Evolutionary conservation across 1,140 invertebrate species (phyloP), one percentile per base, ranked within the genome.

Genomic region (Scaptodrosophila lebanonensis): DNA sequence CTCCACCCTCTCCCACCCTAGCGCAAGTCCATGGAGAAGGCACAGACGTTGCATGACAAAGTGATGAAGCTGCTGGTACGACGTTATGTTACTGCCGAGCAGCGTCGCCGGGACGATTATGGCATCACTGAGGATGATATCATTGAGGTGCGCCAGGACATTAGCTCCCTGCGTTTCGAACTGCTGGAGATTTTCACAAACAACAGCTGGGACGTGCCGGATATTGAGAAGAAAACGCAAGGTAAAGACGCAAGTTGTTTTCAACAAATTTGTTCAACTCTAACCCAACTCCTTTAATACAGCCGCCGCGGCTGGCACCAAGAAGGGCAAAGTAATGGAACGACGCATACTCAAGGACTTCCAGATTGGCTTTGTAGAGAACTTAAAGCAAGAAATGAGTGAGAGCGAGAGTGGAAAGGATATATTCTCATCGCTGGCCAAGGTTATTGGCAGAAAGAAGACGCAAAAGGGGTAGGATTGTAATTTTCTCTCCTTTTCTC

Each of bases 131-230:
- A 98, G 79, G 97, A 98, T 86, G 96, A 98, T 85, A 93, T 98
- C 29, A 97, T 97, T 90, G 97, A 98, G 89, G 96, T 98, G 58
- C 92, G 97, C 75, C 96, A 98, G 61, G 96, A 98, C 79, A 97
- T 98, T 59, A 95, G 93, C 6, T 93, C 93, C 0, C 88, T 97
- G 16, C 89, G 93, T 30, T 96, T 93, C 84, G 96, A 98, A 77
- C 88, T 98, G 6, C 92, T 98, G 43, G 95, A 97, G 76, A 96
- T 97, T 63, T 90, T 98, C 1, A 89, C 89, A 39, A 91, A 91
- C 36, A 96, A 95, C 73, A 94, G 93, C 12, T 95, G 95, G 93
- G 90, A 91, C 68, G 93, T 93, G 1, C 93, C 93, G 0, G 89
- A 91, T 22, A 77, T 94, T 25, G 91, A 92, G 38, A 88, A 84